phyloP scores from a whole-genome alignment of 2,888 invertebrate genomes.

The Rhimphoctona megacephalus region DNA sequence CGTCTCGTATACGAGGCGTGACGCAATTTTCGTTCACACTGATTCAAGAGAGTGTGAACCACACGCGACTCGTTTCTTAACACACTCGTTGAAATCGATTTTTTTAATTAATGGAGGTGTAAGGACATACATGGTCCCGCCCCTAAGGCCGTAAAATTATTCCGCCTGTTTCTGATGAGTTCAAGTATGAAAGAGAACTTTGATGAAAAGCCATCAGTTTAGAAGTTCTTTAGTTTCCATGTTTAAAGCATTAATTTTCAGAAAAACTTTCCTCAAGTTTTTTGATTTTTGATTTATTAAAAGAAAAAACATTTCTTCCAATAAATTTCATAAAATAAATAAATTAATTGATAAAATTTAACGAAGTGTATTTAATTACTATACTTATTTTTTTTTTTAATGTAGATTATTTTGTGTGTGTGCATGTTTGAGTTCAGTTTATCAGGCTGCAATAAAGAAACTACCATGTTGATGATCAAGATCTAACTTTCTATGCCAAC shows the following conservation, averaged over 20 bases:
- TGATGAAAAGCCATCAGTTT: background rate
- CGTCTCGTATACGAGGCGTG: conserved; percentile 39
- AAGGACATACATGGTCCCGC: background rate
- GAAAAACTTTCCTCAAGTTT: too few relatives aligned
- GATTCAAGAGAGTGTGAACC: conserved; percentile 41
- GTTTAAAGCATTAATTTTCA: background rate
- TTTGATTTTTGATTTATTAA: too few relatives aligned
- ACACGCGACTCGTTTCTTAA: conserved; percentile 36
- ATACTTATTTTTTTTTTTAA: too few relatives aligned
- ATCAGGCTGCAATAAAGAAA: too few relatives aligned
- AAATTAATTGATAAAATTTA: too few relatives aligned
- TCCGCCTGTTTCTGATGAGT: background rate
- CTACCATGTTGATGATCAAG: too few relatives aligned
- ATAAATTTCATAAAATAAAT: too few relatives aligned
- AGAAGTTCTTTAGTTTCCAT: background rate
- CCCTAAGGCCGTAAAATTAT: background rate
- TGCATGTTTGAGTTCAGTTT: too few relatives aligned
- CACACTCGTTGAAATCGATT: conserved; percentile 23
- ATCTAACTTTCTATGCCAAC: too few relatives aligned
- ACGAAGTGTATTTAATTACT: too few relatives aligned
- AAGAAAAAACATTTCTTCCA: too few relatives aligned
- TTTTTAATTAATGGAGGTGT: conserved; percentile 20
- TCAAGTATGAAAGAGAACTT: background rate
- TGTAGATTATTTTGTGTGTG: too few relatives aligned
- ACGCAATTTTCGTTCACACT: conserved; percentile 44